Evolutionary conservation across 2,113 vertebrate species (phyloP), one percentile per base, ranked within the genome.

Genomic region (Lophotis ruficrista): DNA sequence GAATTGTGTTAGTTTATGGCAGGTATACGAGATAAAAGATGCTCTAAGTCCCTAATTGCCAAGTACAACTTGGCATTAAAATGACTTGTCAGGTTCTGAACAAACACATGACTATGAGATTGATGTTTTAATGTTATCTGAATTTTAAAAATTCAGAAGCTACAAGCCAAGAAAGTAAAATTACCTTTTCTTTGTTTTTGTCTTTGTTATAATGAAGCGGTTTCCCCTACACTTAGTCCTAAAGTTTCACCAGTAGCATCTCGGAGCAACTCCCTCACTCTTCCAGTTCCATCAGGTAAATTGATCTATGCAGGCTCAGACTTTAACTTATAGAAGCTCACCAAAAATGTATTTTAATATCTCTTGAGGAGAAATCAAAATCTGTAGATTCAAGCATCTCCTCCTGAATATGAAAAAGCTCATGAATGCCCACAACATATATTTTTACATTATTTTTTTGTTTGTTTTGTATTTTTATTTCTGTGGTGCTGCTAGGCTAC

Each of bases 161-260:
- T n/a, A 41, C 30, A 75, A 92, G 8, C 23, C 58, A 50, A 38
- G 54, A 53, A 64, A 81, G 30, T 92, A 69, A 88, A 92, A 83
- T 83, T 79, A 57, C 20, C 33, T 56, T 28, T n/a, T 64, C 23
- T 62, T 51, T 50, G 7, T 22, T 31, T 38, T 71, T 88, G 10
- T 66, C 66, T 81, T 78, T 85, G 28, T 76, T 93, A 89, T 78
- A 94, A 90, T 91, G 56, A 96, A 99, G 98, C 96, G 47, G 92
- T 98, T 76, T 98, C 98, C 51, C 98, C 98, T 16, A 96, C 97
- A 75, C 97, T 97, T 90, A 99, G 98, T 58, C 98, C 98, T 12
- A 95, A 98, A 75, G 93, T 98, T 47, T 99, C 98, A 89, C 98
- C 98, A 0, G 64, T 80, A n/a, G 92, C 98, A 27, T 99, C 98